Evolutionary conservation across 2,888 invertebrate species (phyloP), one percentile per base, ranked within the genome.

Genomic region (Sarcophaga caerulescens): DNA sequence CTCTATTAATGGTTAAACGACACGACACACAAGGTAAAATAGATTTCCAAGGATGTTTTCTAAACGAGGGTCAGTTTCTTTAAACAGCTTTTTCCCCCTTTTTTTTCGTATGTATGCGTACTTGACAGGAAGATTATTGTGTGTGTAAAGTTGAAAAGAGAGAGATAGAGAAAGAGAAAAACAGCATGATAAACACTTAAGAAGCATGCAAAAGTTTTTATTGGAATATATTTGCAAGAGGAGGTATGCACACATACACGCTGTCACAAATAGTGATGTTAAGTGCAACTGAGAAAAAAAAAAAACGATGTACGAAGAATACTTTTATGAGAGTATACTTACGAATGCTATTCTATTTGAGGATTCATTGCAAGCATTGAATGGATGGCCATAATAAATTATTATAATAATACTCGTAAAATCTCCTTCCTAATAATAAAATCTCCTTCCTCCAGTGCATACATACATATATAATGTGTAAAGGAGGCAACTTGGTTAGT

Each of bases 111-210:
- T 52, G 17, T 12, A 35, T 10, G 8, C 35, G 35, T 69, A 10
- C 35, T 66, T 73, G 45, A 59, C 63, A 70, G 66, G 14, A 73
- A 80, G 71, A 73, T 80, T 73, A 80, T 80, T 35, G 8, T 35
- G 8, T 35, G 35, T 10, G 0, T 5, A 6, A 6, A 35, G 6
- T 6, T 0, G 1, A 0, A 35, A 3, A 35, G 10, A 10, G 35
- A 35, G 35, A 35, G 10, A 35, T 0, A 10, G 35, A 2, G 35
- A 35, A 4, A 35, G 35, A 35, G 8, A 52, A 17, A 52, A 52
- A 0, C 17, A 14, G 12, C 17, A 52, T 52, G 73, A 23, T 65
- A 65, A 65, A 65, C 79, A 79, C 79, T 71, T 57, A 65, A 65
- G 35, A 79, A 25, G 52, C 52, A 52, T 52, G 17, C n/a, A 14